Evolutionary conservation across 2,888 invertebrate genomes (phyloP).

Genomic region (Drosophila eohydei): DNA sequence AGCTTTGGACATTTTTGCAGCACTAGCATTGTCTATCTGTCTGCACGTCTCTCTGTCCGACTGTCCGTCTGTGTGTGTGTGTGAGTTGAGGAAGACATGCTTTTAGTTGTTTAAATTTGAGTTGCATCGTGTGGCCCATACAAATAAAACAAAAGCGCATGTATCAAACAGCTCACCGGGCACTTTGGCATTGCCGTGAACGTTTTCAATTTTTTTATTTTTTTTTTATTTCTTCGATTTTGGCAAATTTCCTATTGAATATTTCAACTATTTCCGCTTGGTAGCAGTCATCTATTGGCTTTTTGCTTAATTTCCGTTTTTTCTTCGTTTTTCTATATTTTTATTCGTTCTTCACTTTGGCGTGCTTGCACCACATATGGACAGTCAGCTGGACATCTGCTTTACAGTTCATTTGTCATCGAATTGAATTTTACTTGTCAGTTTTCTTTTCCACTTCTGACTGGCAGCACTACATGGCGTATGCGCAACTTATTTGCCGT

Average conservation of each 20-base stretch:
- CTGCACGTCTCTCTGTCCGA: background rate
- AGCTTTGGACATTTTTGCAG: constrained; percentile 48
- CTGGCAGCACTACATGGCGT: constrained; percentile 52
- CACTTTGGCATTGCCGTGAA: constrained; percentile 2
- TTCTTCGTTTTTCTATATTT: constrained; percentile 35
- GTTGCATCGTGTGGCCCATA: constrained; percentile 38
- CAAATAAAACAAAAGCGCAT: constrained; percentile 31
- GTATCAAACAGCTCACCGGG: constrained; percentile 2
- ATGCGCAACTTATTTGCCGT: constrained; percentile 69
- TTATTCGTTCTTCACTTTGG: constrained; percentile 34
- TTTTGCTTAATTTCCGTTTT: constrained; percentile 74
- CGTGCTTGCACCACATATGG: constrained; percentile 13
- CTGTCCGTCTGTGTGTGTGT: constrained; percentile 10
- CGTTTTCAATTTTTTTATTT: background rate
- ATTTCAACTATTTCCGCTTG: constrained; percentile 66
- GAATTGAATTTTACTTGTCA: constrained; percentile 67
- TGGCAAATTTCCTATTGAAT: constrained; percentile 59
- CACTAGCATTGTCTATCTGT: constrained; percentile 41
- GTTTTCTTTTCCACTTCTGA: constrained; percentile 33
- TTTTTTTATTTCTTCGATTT: constrained; percentile 25
- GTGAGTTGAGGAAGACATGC: constrained; percentile 44
- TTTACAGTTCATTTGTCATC: constrained; percentile 74
- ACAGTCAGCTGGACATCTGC: constrained; percentile 65
- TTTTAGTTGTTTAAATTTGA: constrained; percentile 77
- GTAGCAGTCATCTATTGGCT: constrained; percentile 43